phyloP scores from a whole-genome alignment of 2,797 vertebrate species.

The Helostoma temminkii region DNA sequence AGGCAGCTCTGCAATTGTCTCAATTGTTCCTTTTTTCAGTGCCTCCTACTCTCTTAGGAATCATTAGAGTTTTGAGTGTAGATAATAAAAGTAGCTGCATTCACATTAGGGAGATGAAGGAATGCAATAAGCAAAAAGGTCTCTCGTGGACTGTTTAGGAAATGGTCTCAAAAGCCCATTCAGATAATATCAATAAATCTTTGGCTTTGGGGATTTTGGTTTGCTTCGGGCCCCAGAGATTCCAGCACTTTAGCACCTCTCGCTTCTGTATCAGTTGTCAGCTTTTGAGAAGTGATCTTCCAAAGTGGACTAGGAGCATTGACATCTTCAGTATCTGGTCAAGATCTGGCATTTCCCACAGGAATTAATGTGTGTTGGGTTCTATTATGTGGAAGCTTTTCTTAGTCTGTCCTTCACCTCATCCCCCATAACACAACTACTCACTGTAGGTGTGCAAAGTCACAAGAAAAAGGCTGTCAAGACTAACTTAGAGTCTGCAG shows the following conservation, averaged over 20 bases:
- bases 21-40: slow-evolving; percentile 61
- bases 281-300: slow-evolving; percentile 22
- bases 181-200: slow-evolving; percentile 46
- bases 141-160: slow-evolving; percentile 50
- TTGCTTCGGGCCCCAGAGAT: slow-evolving; percentile 18
- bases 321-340: slow-evolving; percentile 10
- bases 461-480: slow-evolving; percentile 61
- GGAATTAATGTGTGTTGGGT: slow-evolving; percentile 18
- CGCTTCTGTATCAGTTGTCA: slow-evolving; percentile 36
- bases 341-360: slow-evolving; percentile 10
- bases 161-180: slow-evolving; percentile 51
- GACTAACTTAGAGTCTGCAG: slow-evolving; percentile 46
- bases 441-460: slow-evolving; percentile 67
- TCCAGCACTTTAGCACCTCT: slow-evolving; percentile 14
- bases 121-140: slow-evolving; percentile 47
- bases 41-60: slow-evolving; percentile 67
- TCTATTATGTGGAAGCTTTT: slow-evolving; percentile 28
- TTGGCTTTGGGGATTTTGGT: slow-evolving; percentile 42
- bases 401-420: slow-evolving; percentile 14
- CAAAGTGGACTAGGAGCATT: slow-evolving; percentile 15
- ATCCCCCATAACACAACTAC: slow-evolving; percentile 26
- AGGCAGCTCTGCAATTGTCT: slow-evolving; percentile 64
- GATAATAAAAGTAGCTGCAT: slow-evolving; percentile 67
- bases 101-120: slow-evolving; percentile 69
- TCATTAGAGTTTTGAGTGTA: slow-evolving; percentile 48